Percentiles rank a stretch among this genome's conserved stretches.
phyloP scores from a whole-genome alignment of 2,113 vertebrate genomes.

The Oryzias woworae region DNA sequence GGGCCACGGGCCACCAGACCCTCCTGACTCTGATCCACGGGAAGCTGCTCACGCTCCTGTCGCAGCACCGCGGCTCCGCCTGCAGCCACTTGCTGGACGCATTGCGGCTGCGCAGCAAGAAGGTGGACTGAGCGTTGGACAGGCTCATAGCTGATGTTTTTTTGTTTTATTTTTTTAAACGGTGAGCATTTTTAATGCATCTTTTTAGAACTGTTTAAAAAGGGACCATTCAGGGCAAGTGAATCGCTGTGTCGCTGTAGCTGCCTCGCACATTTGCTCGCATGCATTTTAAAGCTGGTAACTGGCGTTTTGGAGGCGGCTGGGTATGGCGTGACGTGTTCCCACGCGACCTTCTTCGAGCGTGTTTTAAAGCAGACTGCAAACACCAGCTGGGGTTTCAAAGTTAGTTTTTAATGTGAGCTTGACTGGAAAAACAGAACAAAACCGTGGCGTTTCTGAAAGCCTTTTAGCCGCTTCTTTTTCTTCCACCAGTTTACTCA shows the following conservation, averaged over 20 bases:
- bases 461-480: background rate
- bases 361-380: constrained; percentile 25
- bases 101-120: constrained; percentile 87
- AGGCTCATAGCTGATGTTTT: constrained; percentile 2
- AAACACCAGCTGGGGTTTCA: constrained; percentile 41
- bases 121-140: constrained; percentile 82
- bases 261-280: constrained; percentile 57
- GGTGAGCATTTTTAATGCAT: constrained; percentile 33
- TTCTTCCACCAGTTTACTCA: constrained; percentile 18
- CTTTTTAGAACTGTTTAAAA: constrained; percentile 48
- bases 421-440: constrained; percentile 15
- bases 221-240: constrained; percentile 37
- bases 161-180: constrained; percentile 16
- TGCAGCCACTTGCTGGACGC: constrained; percentile 83
- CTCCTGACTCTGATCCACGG: constrained; percentile 93
- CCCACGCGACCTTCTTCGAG: constrained; percentile 57
- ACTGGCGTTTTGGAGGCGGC: constrained; percentile 14
- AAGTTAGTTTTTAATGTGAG: constrained; percentile 27
- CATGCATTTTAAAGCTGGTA: constrained; percentile 38
- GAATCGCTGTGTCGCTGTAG: constrained; percentile 37
- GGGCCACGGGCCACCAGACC: constrained; percentile 96
- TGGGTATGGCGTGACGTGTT: constrained; percentile 16
- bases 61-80: constrained; percentile 78
- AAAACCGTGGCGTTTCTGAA: background rate
- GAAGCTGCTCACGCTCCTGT: constrained; percentile 88